Percentiles rank a stretch among this genome's conserved stretches.
phyloP scores from a whole-genome alignment of 2,888 invertebrate genomes.

The Parthenolecanium corni region DNA sequence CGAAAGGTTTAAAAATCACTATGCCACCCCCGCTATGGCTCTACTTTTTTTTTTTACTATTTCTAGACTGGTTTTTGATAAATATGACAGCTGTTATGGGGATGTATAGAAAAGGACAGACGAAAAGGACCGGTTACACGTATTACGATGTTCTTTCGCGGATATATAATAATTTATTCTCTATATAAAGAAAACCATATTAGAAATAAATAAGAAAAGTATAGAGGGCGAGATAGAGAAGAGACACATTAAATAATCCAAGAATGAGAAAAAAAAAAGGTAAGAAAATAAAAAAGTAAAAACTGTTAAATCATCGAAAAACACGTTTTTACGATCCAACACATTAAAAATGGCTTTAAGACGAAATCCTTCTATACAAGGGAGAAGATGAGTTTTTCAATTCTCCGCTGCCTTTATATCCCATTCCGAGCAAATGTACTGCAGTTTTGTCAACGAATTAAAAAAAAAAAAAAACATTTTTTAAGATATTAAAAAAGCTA shows the following conservation, averaged over 20 bases:
- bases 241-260: not conserved
- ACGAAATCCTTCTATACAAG: constrained; percentile 12
- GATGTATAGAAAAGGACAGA: not conserved
- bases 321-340: constrained; percentile 24
- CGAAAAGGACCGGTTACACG: constrained; percentile 23
- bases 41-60: constrained; percentile 2
- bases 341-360: constrained; percentile 18
- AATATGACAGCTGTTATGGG: constrained; percentile 26
- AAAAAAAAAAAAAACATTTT: too few relatives aligned
- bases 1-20: constrained; percentile 26
- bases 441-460: too few relatives aligned
- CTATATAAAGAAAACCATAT: constrained; percentile 14
- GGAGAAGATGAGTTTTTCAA: constrained; percentile 15
- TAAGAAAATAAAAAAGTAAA: constrained; percentile 16
- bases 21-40: constrained; percentile 15
- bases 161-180: constrained; percentile 26
- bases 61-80: constrained; percentile 14
- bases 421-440: not conserved
- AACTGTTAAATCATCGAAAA: constrained; percentile 28
- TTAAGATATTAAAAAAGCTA: too few relatives aligned
- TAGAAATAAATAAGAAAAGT: not conserved
- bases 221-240: constrained; percentile 5
- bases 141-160: constrained; percentile 13
- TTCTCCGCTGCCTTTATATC: not conserved
- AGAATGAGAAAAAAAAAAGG: too few relatives aligned